phyloP scores from a whole-genome alignment of 2,113 vertebrate species.

The Misgurnus anguillicaudatus region DNA sequence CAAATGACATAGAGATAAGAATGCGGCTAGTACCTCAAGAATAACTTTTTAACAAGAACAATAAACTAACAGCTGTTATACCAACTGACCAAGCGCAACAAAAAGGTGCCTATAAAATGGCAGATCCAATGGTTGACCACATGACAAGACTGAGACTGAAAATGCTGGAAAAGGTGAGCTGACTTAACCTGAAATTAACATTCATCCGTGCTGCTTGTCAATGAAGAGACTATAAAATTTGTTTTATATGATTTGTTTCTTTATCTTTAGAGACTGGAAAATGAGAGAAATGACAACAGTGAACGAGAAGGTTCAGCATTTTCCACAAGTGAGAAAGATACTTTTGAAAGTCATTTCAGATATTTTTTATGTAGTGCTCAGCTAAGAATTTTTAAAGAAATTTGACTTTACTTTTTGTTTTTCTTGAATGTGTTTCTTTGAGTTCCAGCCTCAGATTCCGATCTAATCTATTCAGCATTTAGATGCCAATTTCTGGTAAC shows the following conservation, averaged over 20 bases:
- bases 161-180: conserved; percentile 80
- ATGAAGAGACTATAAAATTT: background rate
- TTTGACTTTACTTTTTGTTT: no score
- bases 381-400: no score
- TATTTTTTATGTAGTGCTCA: no score
- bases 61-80: background rate
- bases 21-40: background rate
- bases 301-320: conserved; percentile 60
- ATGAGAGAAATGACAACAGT: conserved; percentile 69
- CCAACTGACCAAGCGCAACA: background rate
- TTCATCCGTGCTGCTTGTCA: background rate
- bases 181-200: background rate
- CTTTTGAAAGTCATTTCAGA: conserved; percentile 33
- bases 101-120: conserved; percentile 58
- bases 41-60: background rate
- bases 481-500: no score
- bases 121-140: conserved; percentile 72
- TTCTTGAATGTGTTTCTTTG: no score
- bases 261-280: conserved; percentile 77
- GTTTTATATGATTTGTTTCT: background rate
- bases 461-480: no score
- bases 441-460: no score
- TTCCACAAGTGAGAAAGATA: conserved; percentile 65
- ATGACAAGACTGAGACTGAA: conserved; percentile 77
- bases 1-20: background rate